Base-by-base conservation (phyloP, 2,888 invertebrate species). In the Orgyia antiqua region DNA sequence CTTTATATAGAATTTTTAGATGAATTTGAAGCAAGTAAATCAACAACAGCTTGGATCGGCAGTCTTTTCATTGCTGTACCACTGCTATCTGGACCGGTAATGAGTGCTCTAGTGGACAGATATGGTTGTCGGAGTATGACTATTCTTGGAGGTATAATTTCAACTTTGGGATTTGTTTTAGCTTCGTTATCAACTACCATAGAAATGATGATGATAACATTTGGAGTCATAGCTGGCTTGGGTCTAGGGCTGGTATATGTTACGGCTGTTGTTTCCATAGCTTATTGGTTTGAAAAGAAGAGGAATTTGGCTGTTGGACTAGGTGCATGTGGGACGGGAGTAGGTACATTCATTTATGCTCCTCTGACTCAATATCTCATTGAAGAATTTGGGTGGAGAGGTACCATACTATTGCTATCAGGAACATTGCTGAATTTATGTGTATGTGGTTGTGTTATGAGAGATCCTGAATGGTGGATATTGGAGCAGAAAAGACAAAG, bases 211-310 rank as follows among this genome's bases (percentile, higher is more conserved):
- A 94, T 93, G 87, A 63, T 96, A 29, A 95, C 95, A 0, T 96
- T 96, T 67, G 96, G 96, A 17, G 89, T 95, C 1, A 89, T 95
- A 15, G 92, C 95, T 28, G 96, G 96, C 1, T 69, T 96, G 36
- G 96, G 96, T 1, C 82, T 96, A 42, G 94, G 95, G 4, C 74
- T 94, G 28, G 94, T 94, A 29, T 96, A 95, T 65, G 95, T 96
- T 7, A 94, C 96, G 2, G 95, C 96, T 4, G 96, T 96, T 3
- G 96, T 96, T 3, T 93, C 94, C 31, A 94, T 97, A 36, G 96
- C 96, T 4, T 96, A 94, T 66, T 97, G 96, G 92, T 97, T 97
- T 71, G 95, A 96, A 56, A 94, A 94, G 70, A 93, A 92, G 60
- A 88, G 96, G 19, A 93, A 93, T 25, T 88, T 96, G 42, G 96